These are phyloP conservation scores for Lamprologus callipterus DNA, from an alignment of 2,113 vertebrate genomes.

Conservation along the genomic window DNA sequence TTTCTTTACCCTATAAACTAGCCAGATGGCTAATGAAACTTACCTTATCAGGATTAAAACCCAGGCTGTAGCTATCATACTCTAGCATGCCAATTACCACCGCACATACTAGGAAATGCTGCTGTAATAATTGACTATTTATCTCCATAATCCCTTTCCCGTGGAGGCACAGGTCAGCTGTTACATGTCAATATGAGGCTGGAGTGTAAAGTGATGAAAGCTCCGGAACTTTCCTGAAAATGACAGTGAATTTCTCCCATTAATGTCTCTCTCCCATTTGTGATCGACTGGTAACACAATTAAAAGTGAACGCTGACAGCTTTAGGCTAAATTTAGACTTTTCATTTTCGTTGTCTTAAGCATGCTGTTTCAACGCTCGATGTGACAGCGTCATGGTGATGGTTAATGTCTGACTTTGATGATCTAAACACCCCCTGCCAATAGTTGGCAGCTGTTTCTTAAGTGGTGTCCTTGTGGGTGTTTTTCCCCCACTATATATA, in stretches of 20 bases:
- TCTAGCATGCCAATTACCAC: slow-evolving; percentile 53
- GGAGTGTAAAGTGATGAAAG: slow-evolving; percentile 50
- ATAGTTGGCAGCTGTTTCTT: slow-evolving; percentile 45
- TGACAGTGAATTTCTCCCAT: slow-evolving; percentile 56
- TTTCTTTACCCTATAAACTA: slow-evolving; percentile 40
- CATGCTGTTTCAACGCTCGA: slow-evolving; percentile 38
- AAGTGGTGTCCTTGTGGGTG: slow-evolving; percentile 6
- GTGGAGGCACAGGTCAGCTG: slow-evolving; percentile 53
- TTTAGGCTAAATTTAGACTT: slow-evolving; percentile 56
- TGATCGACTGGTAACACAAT: slow-evolving; percentile 61
- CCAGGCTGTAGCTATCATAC: slow-evolving; percentile 54
- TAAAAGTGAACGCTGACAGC: slow-evolving; percentile 59
- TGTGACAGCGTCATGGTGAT: slow-evolving; percentile 50
- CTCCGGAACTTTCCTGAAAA: slow-evolving; percentile 30
- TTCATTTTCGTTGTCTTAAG: slow-evolving; percentile 38
- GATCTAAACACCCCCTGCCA: slow-evolving; percentile 58
- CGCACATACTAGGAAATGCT: slow-evolving; percentile 28
- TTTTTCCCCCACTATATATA: neutral
- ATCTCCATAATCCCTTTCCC: slow-evolving; percentile 58
- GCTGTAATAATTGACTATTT: slow-evolving; percentile 61
- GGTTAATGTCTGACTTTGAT: slow-evolving; percentile 53
- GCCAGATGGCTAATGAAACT: slow-evolving; percentile 63
- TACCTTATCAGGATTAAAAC: slow-evolving; percentile 70
- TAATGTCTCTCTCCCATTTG: slow-evolving; percentile 31
- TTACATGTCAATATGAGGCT: slow-evolving; percentile 55